Evolutionary conservation across 1,140 invertebrate genomes (phyloP).

Genomic region (Drosophila gunungcola): DNA sequence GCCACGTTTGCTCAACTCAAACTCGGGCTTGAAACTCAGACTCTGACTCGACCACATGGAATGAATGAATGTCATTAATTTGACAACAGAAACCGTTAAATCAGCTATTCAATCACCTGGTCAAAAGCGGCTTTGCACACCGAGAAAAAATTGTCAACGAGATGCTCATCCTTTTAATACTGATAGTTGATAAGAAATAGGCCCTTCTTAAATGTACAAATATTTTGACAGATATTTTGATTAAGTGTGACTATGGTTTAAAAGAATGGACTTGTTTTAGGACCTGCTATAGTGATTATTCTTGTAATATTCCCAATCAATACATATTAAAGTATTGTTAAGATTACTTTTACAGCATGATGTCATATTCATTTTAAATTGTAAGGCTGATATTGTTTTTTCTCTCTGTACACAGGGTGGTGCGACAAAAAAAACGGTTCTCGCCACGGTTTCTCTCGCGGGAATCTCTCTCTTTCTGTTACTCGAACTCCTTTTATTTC

Average conservation of each 20-base stretch:
- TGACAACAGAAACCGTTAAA: constrained; percentile 84
- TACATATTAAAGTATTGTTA: too few species aligned
- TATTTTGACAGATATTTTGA: too few species aligned
- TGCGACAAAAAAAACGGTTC: constrained; percentile 62
- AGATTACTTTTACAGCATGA: too few species aligned
- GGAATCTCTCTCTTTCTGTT: constrained; percentile 29
- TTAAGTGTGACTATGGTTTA: background rate
- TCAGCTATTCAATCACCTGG: constrained; percentile 80
- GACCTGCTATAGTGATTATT: background rate
- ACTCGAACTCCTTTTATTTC: constrained; percentile 20
- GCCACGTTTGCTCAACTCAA: constrained; percentile 44
- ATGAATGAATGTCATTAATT: constrained; percentile 84
- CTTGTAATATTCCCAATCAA: too few species aligned
- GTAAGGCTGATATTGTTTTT: background rate
- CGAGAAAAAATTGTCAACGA: background rate
- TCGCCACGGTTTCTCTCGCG: constrained; percentile 39
- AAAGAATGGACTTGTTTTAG: background rate
- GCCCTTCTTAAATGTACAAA: background rate
- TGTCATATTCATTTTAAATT: too few species aligned
- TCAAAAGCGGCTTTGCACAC: constrained; percentile 27
- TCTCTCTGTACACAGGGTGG: constrained; percentile 9
- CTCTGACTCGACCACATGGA: constrained; percentile 60
- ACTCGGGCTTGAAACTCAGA: constrained; percentile 18
- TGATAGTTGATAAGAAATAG: too few species aligned
- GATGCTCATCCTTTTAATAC: background rate